Evolutionary conservation across 2,888 invertebrate genomes (phyloP).

Genomic region (Elgonia sp.): DNA sequence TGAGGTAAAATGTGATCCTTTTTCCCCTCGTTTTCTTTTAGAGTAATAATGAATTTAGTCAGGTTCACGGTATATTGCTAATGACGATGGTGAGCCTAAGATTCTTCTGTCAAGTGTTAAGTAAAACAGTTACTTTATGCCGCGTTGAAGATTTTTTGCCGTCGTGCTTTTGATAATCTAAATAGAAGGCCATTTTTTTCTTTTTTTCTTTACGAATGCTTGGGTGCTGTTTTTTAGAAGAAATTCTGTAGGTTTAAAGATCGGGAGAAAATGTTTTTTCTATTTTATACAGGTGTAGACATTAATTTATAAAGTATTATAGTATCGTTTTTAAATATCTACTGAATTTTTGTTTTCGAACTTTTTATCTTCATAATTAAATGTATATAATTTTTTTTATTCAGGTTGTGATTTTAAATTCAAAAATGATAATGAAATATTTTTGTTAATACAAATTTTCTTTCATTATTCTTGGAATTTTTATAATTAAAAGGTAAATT

Average conservation of each 20-base stretch:
- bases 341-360: too few relatives aligned
- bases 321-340: too few relatives aligned
- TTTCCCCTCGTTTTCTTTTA: conserved; percentile 10
- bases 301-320: too few relatives aligned
- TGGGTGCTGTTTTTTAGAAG: neutral
- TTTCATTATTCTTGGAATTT: too few relatives aligned
- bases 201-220: too few relatives aligned
- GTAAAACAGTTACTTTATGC: conserved; percentile 32
- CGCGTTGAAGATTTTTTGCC: conserved; percentile 3
- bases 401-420: too few relatives aligned
- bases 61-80: conserved; percentile 26
- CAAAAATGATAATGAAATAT: too few relatives aligned
- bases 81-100: conserved; percentile 31
- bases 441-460: too few relatives aligned
- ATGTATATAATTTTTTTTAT: too few relatives aligned
- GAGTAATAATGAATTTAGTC: conserved; percentile 45
- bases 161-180: conserved; percentile 35
- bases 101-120: conserved; percentile 13
- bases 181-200: conserved; percentile 20
- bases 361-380: too few relatives aligned
- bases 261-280: neutral
- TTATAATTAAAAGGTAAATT: too few relatives aligned
- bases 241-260: neutral
- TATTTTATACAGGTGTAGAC: too few relatives aligned
- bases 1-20: neutral